These are phyloP conservation scores for Onychomys leucogaster DNA, from an alignment of 2,797 vertebrate species.

Conservation along the genomic window DNA sequence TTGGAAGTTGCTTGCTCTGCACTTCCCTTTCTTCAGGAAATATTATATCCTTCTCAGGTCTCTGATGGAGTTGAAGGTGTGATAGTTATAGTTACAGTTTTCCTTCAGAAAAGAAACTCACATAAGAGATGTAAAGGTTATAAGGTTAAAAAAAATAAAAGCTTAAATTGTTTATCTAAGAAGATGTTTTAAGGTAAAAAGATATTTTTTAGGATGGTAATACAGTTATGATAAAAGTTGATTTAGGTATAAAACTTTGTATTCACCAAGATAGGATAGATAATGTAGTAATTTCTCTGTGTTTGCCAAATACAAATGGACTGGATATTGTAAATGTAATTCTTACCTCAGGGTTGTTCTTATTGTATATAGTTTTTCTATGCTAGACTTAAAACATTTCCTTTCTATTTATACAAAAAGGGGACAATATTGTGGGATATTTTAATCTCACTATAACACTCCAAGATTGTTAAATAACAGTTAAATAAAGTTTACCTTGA, in stretches of 20 bases:
- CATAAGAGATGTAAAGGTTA: neutral
- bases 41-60: too few species aligned
- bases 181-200: neutral
- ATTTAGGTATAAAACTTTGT: neutral
- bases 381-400: neutral
- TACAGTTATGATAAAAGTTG: neutral
- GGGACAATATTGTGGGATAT: neutral
- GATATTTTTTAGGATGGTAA: neutral
- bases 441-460: neutral
- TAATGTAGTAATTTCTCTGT: neutral
- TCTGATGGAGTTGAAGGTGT: neutral
- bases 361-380: neutral
- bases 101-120: neutral
- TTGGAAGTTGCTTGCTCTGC: too few species aligned
- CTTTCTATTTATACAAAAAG: neutral
- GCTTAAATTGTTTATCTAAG: neutral
- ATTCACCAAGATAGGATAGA: neutral
- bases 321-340: neutral
- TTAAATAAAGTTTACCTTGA: neutral
- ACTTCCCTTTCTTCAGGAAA: too few species aligned
- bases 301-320: neutral
- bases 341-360: neutral
- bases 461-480: neutral
- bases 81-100: neutral
- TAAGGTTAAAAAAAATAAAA: neutral